A percentile compares a stretch with the other conserved stretches of the same genome.
phyloP scores from a whole-genome alignment of 2,113 vertebrate genomes.

The Pimephales promelas region DNA sequence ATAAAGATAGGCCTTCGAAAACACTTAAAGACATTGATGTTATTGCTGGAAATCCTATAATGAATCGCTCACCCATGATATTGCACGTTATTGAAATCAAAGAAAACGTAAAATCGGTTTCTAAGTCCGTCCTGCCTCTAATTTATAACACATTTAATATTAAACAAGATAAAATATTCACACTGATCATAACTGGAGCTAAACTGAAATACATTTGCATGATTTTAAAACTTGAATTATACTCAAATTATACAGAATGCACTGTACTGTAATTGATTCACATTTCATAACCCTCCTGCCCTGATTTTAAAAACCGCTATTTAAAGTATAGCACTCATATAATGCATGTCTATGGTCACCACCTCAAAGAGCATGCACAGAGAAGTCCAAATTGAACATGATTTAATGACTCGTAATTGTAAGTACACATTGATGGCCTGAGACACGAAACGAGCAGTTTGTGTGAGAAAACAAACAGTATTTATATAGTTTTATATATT shows the following conservation, averaged over 20 bases:
- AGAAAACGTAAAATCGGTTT: neutral
- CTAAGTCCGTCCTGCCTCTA: neutral
- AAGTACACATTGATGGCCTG: too few relatives aligned
- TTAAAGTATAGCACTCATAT: neutral
- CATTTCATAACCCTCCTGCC: neutral
- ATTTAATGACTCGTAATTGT: too few relatives aligned
- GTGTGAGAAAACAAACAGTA: too few relatives aligned
- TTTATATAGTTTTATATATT: too few relatives aligned
- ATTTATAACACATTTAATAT: neutral
- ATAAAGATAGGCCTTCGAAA: conserved; percentile 19
- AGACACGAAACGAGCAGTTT: too few relatives aligned
- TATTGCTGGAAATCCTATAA: neutral
- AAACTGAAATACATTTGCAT: neutral
- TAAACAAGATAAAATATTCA: neutral
- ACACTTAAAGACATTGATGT: neutral
- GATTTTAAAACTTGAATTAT: neutral
- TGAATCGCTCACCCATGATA: neutral
- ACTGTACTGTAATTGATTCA: neutral
- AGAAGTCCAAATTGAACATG: too few relatives aligned
- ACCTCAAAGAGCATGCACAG: too few relatives aligned
- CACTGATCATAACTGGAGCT: neutral
- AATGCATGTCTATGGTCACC: too few relatives aligned
- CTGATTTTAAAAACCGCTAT: neutral
- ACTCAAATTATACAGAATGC: neutral
- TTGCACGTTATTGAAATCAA: too few relatives aligned